A percentile compares a stretch with the other conserved stretches of the same genome.
These are phyloP conservation scores for Ylistrum balloti DNA, from an alignment of 1,140 invertebrate genomes.

Conservation along the genomic window DNA sequence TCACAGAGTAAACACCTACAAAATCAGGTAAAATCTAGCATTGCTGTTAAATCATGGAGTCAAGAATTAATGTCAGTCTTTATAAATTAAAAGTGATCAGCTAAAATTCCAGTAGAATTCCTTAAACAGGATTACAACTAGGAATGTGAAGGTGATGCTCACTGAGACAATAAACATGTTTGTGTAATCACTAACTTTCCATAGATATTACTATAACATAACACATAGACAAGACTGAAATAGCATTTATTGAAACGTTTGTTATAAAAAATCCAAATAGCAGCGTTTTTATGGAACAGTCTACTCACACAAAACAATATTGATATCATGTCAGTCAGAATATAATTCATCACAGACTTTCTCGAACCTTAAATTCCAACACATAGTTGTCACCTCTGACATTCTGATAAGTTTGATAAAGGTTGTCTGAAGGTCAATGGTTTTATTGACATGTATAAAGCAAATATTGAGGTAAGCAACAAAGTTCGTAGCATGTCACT, in stretches of 20 bases:
- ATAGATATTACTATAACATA: no score
- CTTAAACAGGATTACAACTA: no score
- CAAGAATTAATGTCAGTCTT: neutral
- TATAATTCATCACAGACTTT: neutral
- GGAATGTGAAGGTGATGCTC: no score
- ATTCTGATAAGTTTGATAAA: constrained; percentile 25
- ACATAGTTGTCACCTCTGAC: neutral
- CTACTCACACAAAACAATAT: neutral
- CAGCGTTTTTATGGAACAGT: neutral
- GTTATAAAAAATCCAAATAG: no score
- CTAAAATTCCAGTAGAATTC: neutral
- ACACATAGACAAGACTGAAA: neutral
- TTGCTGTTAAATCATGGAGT: neutral
- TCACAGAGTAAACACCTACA: neutral
- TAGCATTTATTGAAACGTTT: neutral
- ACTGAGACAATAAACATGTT: no score
- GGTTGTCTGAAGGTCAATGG: constrained; percentile 1
- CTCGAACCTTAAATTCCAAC: neutral
- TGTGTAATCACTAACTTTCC: no score
- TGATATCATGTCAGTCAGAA: neutral
- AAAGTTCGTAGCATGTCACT: neutral
- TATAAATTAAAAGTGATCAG: neutral
- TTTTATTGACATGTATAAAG: constrained; percentile 17
- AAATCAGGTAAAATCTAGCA: neutral
- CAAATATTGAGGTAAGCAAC: constrained; percentile 30